Evolutionary conservation across 2,797 vertebrate species (phyloP), one percentile per base, ranked within the genome.

Genomic region (Leptatherina wallacei): DNA sequence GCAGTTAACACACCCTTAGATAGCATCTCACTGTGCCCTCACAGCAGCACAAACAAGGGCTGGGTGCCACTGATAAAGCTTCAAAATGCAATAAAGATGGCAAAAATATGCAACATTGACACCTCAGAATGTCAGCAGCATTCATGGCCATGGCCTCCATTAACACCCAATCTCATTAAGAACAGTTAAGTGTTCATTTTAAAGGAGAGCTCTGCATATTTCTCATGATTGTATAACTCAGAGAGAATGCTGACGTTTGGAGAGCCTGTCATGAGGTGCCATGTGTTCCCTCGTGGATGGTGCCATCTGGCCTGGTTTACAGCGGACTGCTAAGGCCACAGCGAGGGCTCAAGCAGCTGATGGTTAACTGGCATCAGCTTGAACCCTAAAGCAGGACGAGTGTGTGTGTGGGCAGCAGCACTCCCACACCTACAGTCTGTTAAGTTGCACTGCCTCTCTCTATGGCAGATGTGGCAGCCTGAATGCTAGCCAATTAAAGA

Each of bases 1-100:
- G 82, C 88, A 85, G 91, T 91, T 87, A 92, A 88, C 84, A 66
- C 71, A 27, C 77, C 81, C 71, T 77, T 72, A 83, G 91, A 94
- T 90, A 91, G 77, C 88, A 92, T 92, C 89, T 71, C 71, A 71
- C 76, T 65, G 82, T 84, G 84, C 62, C 75, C 73, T 78, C 75
- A 30, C 79, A 74, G 86, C 79, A 70, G 71, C 74, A 4, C 73
- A 69, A 65, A 79, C 20, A 40, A 64, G 69, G 89, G 70, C 92
- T 93, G 91, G 18, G 69, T 62, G 79, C 61, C 65, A 47, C 90
- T 88, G 91, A 94, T 94, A 94, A 93, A 92, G 83, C 85, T 71
- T 74, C 24, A 55, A 68, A 86, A 88, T 73, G 85, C 77, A 86
- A 88, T 77, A 75, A 69, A 88, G 83, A 91, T 81, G 87, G 76